Conservation (phyloP, 2,113 vertebrate species). For the Copsychus sechellarum region DNA sequence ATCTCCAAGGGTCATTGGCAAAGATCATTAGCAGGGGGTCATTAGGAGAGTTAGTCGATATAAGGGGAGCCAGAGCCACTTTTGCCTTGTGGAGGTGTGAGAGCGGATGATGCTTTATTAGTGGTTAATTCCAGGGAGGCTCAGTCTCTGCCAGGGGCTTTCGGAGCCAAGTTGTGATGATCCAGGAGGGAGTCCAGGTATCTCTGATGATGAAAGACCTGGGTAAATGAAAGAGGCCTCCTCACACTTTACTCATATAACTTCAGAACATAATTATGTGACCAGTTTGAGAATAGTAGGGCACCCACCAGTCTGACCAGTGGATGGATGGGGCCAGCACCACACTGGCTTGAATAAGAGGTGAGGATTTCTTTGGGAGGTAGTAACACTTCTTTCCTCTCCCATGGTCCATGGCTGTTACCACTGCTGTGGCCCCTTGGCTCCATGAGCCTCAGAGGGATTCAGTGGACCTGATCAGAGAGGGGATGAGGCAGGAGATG, state of each 20-base stretch:
- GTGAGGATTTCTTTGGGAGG: neutral
- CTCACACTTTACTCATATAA: neutral
- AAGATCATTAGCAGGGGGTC: constrained; percentile 29
- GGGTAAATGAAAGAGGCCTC: neutral
- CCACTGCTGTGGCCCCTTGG: neutral
- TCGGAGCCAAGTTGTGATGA: neutral
- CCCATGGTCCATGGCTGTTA: neutral
- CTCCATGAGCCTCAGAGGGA: neutral
- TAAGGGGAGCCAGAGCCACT: neutral
- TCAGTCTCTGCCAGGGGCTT: neutral
- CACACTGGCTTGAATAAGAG: neutral
- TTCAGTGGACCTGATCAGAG: neutral
- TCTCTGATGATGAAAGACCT: neutral
- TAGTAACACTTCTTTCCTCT: neutral
- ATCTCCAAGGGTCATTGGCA: constrained; percentile 28
- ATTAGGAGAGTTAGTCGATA: constrained; percentile 25
- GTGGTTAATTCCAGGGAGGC: neutral
- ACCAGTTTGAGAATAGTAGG: neutral
- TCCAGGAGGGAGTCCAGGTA: neutral
- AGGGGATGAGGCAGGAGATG: neutral
- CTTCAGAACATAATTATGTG: neutral
- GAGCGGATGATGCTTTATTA: neutral
- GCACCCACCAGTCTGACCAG: neutral
- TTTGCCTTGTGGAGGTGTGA: neutral
- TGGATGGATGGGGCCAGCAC: neutral